phyloP scores from a whole-genome alignment of 2,113 vertebrate species.

The Epinephelus moara region DNA sequence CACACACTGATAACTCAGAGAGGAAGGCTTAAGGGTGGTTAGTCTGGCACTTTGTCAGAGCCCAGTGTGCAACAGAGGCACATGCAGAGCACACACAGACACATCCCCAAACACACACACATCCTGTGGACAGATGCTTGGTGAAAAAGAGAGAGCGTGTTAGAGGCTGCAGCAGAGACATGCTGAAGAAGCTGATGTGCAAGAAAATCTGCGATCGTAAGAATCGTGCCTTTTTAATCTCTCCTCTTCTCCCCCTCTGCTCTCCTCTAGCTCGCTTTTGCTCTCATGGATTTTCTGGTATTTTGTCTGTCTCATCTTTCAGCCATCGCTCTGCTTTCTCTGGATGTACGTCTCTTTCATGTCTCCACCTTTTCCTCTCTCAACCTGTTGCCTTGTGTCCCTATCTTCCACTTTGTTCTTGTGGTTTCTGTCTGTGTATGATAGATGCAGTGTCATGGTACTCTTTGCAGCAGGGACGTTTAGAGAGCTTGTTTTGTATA shows the following conservation, averaged over 20 bases:
- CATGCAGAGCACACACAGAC: slow-evolving; percentile 31
- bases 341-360: background rate
- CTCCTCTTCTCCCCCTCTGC: background rate
- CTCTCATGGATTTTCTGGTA: background rate
- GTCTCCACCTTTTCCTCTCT: background rate
- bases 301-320: background rate
- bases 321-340: background rate
- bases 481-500: background rate
- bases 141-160: slow-evolving; percentile 54
- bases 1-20: slow-evolving; percentile 6
- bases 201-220: slow-evolving; percentile 87
- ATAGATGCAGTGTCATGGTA: slow-evolving; percentile 30
- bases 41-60: slow-evolving; percentile 62
- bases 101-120: slow-evolving; percentile 27
- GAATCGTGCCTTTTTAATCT: slow-evolving; percentile 45
- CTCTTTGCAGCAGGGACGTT: background rate
- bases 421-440: background rate
- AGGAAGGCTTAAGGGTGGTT: slow-evolving; percentile 54
- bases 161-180: slow-evolving; percentile 77
- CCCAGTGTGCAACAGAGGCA: slow-evolving; percentile 14
- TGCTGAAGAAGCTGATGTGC: slow-evolving; percentile 89
- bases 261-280: background rate
- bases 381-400: slow-evolving; percentile 52
- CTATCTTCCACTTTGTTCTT: background rate
- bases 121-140: slow-evolving; percentile 19